These are phyloP conservation scores for Oreohelix idahoensis DNA, from an alignment of 1,140 invertebrate genomes.

Conservation along the genomic window DNA sequence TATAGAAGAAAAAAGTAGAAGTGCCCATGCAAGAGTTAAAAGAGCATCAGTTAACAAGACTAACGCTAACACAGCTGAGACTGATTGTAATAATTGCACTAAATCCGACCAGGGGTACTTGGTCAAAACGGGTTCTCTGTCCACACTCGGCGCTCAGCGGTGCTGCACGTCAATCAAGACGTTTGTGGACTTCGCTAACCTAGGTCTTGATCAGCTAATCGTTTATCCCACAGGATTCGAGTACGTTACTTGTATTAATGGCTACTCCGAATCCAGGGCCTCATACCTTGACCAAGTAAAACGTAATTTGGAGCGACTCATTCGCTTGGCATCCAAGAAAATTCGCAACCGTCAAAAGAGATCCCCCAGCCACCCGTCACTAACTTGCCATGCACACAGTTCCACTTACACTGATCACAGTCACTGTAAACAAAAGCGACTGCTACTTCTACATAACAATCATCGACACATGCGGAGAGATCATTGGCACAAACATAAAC, in stretches of 20 bases:
- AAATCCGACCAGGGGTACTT: not conserved
- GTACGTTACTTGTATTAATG: not conserved
- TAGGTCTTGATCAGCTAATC: not conserved
- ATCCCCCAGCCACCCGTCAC: not conserved
- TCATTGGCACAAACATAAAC: not conserved
- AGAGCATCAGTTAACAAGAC: not conserved
- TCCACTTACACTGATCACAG: not conserved
- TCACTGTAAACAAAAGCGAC: not conserved
- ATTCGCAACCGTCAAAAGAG: not conserved
- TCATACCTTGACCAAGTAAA: not conserved
- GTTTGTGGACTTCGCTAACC: not conserved
- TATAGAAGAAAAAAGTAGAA: constrained; percentile 3
- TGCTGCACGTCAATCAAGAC: not conserved
- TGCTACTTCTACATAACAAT: not conserved
- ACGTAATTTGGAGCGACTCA: not conserved
- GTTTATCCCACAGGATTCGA: not conserved
- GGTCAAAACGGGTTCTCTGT: not conserved
- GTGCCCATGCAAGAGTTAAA: not conserved
- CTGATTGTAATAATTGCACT: not conserved
- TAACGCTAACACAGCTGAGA: not conserved
- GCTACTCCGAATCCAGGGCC: not conserved
- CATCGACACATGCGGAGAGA: not conserved
- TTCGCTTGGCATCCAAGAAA: not conserved
- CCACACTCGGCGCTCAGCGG: not conserved
- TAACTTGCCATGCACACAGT: no score